Conservation (phyloP, 92 coral and sea anemone genomes). For the Scolanthus callimorphus region DNA sequence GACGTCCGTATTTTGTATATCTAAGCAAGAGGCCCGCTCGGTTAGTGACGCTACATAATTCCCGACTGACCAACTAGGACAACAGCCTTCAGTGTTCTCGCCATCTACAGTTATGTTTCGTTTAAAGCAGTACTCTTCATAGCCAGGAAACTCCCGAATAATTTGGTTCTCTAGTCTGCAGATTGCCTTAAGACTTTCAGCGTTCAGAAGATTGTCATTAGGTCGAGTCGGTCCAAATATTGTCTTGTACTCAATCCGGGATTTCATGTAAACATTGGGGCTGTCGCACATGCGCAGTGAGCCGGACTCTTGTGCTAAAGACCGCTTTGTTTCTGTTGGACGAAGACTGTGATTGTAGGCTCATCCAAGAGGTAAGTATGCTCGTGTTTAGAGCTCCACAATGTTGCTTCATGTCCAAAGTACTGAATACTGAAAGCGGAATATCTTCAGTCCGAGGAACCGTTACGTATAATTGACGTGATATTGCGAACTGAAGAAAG, state of each 20-base stretch:
- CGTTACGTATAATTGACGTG: slow-evolving; percentile 22
- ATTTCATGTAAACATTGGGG: slow-evolving; percentile 77
- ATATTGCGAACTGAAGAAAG: slow-evolving; percentile 48
- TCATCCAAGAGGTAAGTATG: not conserved
- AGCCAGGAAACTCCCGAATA: slow-evolving; percentile 51
- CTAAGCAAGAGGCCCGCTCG: slow-evolving; percentile 53
- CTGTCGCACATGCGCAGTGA: slow-evolving; percentile 69
- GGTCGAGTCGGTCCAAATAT: slow-evolving; percentile 45
- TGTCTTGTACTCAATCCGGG: slow-evolving; percentile 56
- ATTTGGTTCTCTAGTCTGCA: slow-evolving; percentile 82
- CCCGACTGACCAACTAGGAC: slow-evolving; percentile 96
- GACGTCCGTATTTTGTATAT: slow-evolving; percentile 52
- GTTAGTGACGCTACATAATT: slow-evolving; percentile 74
- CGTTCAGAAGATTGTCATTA: slow-evolving; percentile 61
- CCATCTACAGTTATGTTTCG: slow-evolving; percentile 43
- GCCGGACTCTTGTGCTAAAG: not conserved
- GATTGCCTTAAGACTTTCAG: slow-evolving; percentile 66
- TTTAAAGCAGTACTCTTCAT: slow-evolving; percentile 53
- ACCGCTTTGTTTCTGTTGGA: not conserved
- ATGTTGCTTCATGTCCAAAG: not conserved
- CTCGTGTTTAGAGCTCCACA: slow-evolving; percentile 14
- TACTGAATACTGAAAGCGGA: not conserved
- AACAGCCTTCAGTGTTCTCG: slow-evolving; percentile 39
- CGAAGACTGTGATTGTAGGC: too few species aligned
- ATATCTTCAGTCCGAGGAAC: slow-evolving; percentile 32